phyloP scores from a whole-genome alignment of 1,140 invertebrate genomes.

The Oedothorax gibbosus region DNA sequence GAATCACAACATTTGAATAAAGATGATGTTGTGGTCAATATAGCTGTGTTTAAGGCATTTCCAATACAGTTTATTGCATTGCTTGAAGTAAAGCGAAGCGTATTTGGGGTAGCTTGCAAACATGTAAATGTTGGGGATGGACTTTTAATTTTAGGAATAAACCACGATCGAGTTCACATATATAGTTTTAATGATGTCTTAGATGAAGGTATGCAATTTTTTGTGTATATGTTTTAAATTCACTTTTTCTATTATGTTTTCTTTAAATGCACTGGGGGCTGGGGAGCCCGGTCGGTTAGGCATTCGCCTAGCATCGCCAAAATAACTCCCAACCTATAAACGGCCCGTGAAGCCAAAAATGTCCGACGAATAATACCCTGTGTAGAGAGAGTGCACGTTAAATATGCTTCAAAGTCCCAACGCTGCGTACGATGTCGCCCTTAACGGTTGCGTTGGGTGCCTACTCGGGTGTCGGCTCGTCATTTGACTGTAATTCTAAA shows the following conservation, averaged over 20 bases:
- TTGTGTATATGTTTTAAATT: not conserved
- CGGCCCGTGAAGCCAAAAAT: no score
- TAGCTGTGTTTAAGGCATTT: slow-evolving; percentile 25
- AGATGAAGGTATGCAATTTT: not conserved
- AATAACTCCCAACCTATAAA: no score
- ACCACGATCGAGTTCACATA: slow-evolving; percentile 17
- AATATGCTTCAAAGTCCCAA: no score
- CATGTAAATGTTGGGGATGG: slow-evolving; percentile 28
- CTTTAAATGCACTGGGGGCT: no score
- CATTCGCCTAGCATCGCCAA: no score
- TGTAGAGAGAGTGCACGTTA: no score
- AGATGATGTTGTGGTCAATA: slow-evolving; percentile 14
- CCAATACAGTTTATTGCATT: slow-evolving; percentile 24
- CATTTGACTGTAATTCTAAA: no score
- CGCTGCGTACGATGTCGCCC: no score
- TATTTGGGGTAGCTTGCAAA: slow-evolving; percentile 21
- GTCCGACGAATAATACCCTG: no score
- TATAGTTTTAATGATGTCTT: slow-evolving; percentile 29
- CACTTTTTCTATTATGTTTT: not conserved
- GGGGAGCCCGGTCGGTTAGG: no score
- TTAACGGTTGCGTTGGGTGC: no score
- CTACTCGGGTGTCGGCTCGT: no score
- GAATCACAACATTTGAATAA: not conserved
- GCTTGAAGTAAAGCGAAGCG: slow-evolving; percentile 15
- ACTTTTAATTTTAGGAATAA: slow-evolving; percentile 31